These are phyloP conservation scores for Oreochromis grahami DNA, from an alignment of 2,797 vertebrate species.

Conservation along the genomic window DNA sequence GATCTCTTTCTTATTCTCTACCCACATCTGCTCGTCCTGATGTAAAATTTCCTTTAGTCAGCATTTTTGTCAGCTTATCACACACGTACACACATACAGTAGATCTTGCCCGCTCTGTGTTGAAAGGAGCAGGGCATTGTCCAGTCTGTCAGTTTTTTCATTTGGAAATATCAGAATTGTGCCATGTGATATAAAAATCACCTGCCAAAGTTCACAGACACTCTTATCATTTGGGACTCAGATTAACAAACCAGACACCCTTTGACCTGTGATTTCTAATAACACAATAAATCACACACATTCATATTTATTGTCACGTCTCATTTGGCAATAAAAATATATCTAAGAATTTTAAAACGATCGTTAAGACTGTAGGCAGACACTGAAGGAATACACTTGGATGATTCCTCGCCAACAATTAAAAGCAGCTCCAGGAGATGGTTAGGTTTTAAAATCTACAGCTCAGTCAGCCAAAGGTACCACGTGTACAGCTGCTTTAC, in stretches of 20 bases:
- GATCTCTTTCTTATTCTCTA: not conserved
- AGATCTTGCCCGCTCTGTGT: slow-evolving; percentile 14
- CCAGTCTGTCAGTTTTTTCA: slow-evolving; percentile 25
- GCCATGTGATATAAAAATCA: slow-evolving; percentile 26
- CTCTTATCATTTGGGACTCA: slow-evolving; percentile 28
- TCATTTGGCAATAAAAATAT: not conserved
- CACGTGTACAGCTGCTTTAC: not conserved
- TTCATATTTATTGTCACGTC: not conserved
- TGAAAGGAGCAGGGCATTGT: slow-evolving; percentile 50
- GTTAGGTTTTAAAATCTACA: not conserved
- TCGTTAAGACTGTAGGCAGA: not conserved
- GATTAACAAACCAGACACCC: not conserved
- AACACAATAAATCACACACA: not conserved
- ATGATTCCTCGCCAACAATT: not conserved
- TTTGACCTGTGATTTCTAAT: not conserved
- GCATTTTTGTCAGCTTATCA: not conserved
- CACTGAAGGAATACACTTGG: not conserved
- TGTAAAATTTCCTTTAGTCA: slow-evolving; percentile 10
- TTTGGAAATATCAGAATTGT: slow-evolving; percentile 58
- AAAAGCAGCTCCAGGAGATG: not conserved
- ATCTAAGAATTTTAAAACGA: not conserved
- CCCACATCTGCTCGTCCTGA: not conserved
- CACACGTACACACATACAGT: not conserved
- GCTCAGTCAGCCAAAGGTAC: not conserved
- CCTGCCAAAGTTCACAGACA: slow-evolving; percentile 50